Evolutionary conservation across 1,140 invertebrate species (phyloP), one percentile per base, ranked within the genome.

Genomic region (Hyles euphorbiae): DNA sequence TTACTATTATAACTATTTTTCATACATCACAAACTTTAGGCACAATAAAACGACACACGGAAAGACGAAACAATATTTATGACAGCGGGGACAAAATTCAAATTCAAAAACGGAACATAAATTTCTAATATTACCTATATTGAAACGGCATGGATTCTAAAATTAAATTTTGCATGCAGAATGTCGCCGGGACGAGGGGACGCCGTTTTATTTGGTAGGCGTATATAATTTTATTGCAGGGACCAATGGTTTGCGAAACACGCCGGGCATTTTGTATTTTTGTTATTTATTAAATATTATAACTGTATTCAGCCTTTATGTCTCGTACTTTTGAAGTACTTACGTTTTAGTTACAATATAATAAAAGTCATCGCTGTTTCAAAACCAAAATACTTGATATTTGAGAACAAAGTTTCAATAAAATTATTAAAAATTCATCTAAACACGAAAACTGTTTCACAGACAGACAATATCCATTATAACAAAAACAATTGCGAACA

Each of bases 161-260:
- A 88, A 88, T 88, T 88, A 78, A 88, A 88, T 88, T 88, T 85
- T 83, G 85, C 81, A 88, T 88, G 83, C 83, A 84, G 75, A 85
- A 81, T 75, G 74, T 63, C 74, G 73, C 60, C 70, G 75, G 60
- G 22, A 32, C 65, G 68, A 76, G 81, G 79, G 81, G 79, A 76
- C 75, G 54, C 54, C 12, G 69, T 68, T 79, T 84, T 88, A 88
- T 88, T 88, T 83, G 77, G 86, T 80, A 87, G 83, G 83, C 83
- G 86, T 87, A 86, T 88, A 88, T 88, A 88, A 88, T 88, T 88
- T 88, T 88, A 88, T 87, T 83, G 85, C 80, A 68, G 72, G 78
- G 85, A 83, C 85, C 85, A 81, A 86, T 80, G 82, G 81, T 83
- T 85, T 74, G 78, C 78, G 69, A 84, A 80, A 85, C 81, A 82